Base-by-base conservation (phyloP, 2,113 vertebrate species). In the Phoenicopterus ruber region DNA sequence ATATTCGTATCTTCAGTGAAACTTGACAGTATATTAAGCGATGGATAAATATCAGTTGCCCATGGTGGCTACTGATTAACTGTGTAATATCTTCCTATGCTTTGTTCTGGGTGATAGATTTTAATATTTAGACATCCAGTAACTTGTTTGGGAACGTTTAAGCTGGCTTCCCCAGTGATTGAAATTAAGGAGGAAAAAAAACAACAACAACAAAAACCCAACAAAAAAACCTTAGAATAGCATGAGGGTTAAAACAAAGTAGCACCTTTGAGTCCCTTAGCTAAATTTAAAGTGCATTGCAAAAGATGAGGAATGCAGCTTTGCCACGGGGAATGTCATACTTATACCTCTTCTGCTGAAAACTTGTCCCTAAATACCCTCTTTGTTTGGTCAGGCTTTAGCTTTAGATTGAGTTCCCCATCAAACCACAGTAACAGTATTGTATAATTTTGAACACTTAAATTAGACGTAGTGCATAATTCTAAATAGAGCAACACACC, bases 401-500 rank as follows among this genome's bases (percentile, higher is more conserved):
- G 84, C 93, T 96, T 93, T 95, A 97, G 74, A 83, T 96, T 95
- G 94, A 89, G 71, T 34, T 96, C 54, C 62, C 86, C 78, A 77
- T 91, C 81, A 82, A 93, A 95, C 95, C 94, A 93, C 95, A 94
- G 81, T 90, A 72, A 59, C 91, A 15, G 62, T 96, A 94, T 97
- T 97, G 95, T 97, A 38, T 97, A 96, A 95, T 97, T 97, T 94
- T 93, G 62, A 86, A 82, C 74, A 88, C 95, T 90, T 93, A 94
- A 97, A 95, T 97, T 97, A 95, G 89, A 91, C 87, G 28, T 76
- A 82, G 66, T 85, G 81, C 91, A 66, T 91, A 87, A 73, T 85
- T 96, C 94, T 95, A 97, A 95, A 91, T 80, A 73, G 91, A 91
- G 31, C 36, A 86, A 73, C 82, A 40, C 91, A 85, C 86, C 80